Evolutionary conservation across 2,113 vertebrate genomes (phyloP), one percentile per base, ranked within the genome.

Genomic region (Calyptomena viridis): DNA sequence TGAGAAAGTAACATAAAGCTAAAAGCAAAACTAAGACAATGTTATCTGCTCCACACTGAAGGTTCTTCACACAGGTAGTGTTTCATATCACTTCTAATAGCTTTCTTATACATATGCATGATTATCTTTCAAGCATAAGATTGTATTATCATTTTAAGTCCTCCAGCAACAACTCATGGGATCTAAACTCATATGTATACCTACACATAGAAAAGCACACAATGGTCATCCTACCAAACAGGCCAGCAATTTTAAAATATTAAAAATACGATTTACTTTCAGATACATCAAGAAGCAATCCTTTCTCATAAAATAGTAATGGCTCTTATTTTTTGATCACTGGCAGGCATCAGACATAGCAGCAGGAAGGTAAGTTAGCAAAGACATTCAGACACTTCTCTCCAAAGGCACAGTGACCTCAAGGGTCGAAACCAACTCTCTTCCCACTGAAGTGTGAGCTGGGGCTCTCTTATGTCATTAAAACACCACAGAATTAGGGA

Each of bases 221-320:
- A 39, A 28, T 2, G 9, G 35, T 14, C 50, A 14, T 79, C 67
- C 69, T 71, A 40, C 31, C 77, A 72, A 91, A 62, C 31, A 56
- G 37, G 30, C n/a, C 90, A 94, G 66, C 30, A 53, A 55, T 77
- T 94, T 80, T n/a, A 77, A 94, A 96, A 93, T 81, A 95, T 82
- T 94, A 78, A 93, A 95, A 76, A 35, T 37, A 55, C 37, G 22
- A 83, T 87, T 56, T 72, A 75, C 60, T 44, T 93, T 14, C 50
- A 86, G 60, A 93, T 44, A 21, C 62, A 90, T 75, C 89, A 93
- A 80, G 71, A 78, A 88, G 90, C 58, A 95, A 75, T 56, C 74
- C 37, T 81, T n/a, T 42, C 89, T 96, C 91, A 95, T 96, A 60
- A 96, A 95, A 96, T 87, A 89, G n/a, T 94, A 91, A 95, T 94